phyloP scores from a whole-genome alignment of 2,797 vertebrate species.

The Coccyzus lansbergi region DNA sequence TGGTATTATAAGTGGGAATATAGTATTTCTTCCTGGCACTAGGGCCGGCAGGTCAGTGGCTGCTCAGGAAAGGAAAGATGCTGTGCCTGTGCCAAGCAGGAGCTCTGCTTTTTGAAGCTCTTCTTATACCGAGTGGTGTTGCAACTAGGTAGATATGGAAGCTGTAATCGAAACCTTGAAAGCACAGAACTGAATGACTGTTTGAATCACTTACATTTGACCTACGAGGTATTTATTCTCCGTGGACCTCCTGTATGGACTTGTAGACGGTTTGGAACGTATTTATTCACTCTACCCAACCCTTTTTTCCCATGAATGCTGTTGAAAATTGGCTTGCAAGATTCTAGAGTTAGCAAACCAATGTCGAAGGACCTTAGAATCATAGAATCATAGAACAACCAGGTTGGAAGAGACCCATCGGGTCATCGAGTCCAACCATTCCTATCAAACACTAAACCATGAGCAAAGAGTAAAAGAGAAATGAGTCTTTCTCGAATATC shows the following conservation, averaged over 20 bases:
- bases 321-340: conserved; percentile 13
- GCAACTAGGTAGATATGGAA: neutral
- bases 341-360: neutral
- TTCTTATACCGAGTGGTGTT: neutral
- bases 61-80: neutral
- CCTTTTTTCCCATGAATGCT: neutral
- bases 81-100: neutral
- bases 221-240: neutral
- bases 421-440: no score
- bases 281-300: neutral
- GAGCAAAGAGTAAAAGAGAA: neutral
- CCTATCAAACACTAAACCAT: no score
- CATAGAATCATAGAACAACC: no score
- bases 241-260: neutral
- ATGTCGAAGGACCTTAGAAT: neutral
- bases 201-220: neutral
- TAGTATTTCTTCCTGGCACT: neutral
- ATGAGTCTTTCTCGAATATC: conserved; percentile 13
- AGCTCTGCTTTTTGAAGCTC: neutral
- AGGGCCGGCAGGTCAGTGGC: neutral
- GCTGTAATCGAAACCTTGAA: neutral
- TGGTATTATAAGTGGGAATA: neutral
- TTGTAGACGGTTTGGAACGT: neutral
- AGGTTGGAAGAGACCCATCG: no score
- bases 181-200: neutral